Evolutionary conservation across 2,797 vertebrate genomes (phyloP), one percentile per base, ranked within the genome.

Genomic region (Orestias chungarensis): DNA sequence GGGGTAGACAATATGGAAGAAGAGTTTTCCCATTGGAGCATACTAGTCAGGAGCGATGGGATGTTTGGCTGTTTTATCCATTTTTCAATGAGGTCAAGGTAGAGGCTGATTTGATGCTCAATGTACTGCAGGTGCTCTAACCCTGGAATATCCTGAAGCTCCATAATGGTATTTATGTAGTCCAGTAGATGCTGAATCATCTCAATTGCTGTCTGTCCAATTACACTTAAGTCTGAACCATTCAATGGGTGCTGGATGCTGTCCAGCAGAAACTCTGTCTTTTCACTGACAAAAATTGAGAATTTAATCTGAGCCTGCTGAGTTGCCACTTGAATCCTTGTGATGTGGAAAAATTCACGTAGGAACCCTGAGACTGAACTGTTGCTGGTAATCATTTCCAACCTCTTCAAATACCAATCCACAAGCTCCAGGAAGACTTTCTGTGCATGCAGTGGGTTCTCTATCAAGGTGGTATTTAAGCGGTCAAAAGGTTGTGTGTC

Each of bases 381-480:
- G 50, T 42, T 73, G 27, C 76, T 89, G 31, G 88, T 93, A 75
- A 87, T 78, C 14, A 91, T 92, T 82, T 90, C 89, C 66, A 95
- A 70, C 40, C 69, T 91, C 35, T 68, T 80, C 70, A 95, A 79
- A 82, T 95, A 95, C 93, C 93, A 95, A 17, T 86, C 12, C n/a
- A 84, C 73, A 14, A 94, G 88, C 31, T 91, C 74, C 31, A 89
- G 52, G 66, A 90, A 92, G 0, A 82, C 64, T 40, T 49, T 75
- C 52, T 92, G 86, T 12, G 78, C 69, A 52, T 86, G 35, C 0
- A 43, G 1, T 1, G 80, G 40, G 35, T 94, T 52, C 0, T 23
- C 40, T 62, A 82, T 50, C 49, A 81, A 27, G n/a, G 83, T 90
- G 42, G 64, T 23, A 50, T 94, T 88, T 1, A 81, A 42, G 17